Conservation (phyloP, 2,888 invertebrate species). For the Camponotus fellah region DNA sequence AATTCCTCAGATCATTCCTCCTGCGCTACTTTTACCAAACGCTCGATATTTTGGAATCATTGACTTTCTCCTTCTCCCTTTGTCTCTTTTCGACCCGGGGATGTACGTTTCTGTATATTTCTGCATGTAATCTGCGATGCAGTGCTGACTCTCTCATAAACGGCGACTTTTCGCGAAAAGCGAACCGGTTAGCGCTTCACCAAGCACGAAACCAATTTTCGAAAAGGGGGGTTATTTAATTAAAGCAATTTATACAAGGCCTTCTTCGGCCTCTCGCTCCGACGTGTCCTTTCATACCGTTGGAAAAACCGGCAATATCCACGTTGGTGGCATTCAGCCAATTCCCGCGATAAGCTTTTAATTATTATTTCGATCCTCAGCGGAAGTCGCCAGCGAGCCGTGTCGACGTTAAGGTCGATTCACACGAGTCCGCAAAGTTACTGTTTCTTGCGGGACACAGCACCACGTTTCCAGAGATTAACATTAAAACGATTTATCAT, state of each 20-base stretch:
- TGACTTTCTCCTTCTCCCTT: neutral
- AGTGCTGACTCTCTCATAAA: conserved; percentile 51
- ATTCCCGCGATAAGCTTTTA: conserved; percentile 77
- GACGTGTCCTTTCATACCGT: conserved; percentile 43
- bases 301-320: conserved; percentile 70
- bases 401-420: conserved; percentile 45
- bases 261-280: conserved; percentile 38
- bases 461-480: neutral
- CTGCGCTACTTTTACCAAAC: neutral
- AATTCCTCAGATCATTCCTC: neutral
- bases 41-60: neutral
- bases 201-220: conserved; percentile 81
- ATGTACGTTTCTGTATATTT: conserved; percentile 27
- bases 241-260: conserved; percentile 79
- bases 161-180: conserved; percentile 60
- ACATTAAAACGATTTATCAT: too few relatives aligned
- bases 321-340: conserved; percentile 71
- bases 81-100: neutral
- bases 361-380: conserved; percentile 71
- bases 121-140: conserved; percentile 27
- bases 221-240: conserved; percentile 79
- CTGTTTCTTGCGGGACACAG: neutral
- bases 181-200: conserved; percentile 78
- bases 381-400: conserved; percentile 46
- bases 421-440: conserved; percentile 10